Base-by-base conservation (phyloP, 2,888 invertebrate species). In the Acanthosepion esculentum region DNA sequence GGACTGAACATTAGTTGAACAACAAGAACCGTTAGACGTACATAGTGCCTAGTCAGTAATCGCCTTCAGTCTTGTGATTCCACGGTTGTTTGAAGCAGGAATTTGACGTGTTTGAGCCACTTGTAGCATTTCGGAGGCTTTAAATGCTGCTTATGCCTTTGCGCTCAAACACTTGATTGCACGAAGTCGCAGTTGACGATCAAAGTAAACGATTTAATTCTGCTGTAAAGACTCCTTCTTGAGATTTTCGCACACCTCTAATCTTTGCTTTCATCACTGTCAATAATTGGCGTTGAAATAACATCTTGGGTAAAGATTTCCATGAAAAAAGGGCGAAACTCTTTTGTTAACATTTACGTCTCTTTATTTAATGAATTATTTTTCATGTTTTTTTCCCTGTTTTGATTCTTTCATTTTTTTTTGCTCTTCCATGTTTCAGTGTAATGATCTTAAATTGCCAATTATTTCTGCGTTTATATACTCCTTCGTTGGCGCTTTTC, bases 81-180 rank as follows among this genome's bases (percentile, higher is more conserved):
- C 0, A 33, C 15, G 33, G n/a, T 78, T 78, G n/a, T 78, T 78
- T 78, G 78, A 78, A n/a, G 78, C 78, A 33, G 10, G 78, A 78
- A 78, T 33, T n/a, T 78, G 78, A 78, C 78, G n/a, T 78, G n/a
- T 78, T 78, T 78, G 78, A 78, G 78, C 78, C 78, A 78, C n/a
- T 78, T 78, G 78, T 78, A 12, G n/a, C 78, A n/a, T n/a, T 78
- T 3, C n/a, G 33, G 2, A n/a, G 15, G n/a, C 78, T 78, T 78
- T 78, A 78, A 78, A 78, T 33, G 78, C 33, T 78, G 78, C 78
- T 78, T 78, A n/a, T 78, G 78, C 78, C n/a, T 33, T 33, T 3
- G n/a, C 15, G n/a, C 15, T 78, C 78, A 78, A 78, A 78, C 78
- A 78, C 78, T 78, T 78, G 78, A 78, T 78, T 78, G 78, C n/a